Conservation (phyloP, 1,140 invertebrate genomes). For the Brachionus manjavacas region DNA sequence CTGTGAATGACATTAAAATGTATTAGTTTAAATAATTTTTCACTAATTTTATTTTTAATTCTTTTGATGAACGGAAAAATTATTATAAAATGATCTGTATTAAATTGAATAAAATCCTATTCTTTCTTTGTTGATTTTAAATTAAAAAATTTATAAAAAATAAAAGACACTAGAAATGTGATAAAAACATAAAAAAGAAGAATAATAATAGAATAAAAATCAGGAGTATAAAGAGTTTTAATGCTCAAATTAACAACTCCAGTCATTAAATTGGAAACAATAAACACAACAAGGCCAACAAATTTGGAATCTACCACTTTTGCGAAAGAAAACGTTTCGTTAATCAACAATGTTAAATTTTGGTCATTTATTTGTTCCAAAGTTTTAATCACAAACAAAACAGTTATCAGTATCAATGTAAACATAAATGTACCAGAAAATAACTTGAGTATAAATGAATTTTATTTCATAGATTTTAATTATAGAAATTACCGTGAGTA, state of each 20-base stretch:
- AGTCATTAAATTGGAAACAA: constrained; percentile 72
- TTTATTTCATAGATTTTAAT: background rate
- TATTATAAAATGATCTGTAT: background rate
- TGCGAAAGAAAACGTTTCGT: background rate
- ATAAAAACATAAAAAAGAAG: background rate
- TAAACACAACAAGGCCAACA: constrained; percentile 72
- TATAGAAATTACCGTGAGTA: background rate
- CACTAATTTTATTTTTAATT: too few relatives aligned
- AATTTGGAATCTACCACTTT: constrained; percentile 23
- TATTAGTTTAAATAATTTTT: too few relatives aligned
- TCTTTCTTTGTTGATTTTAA: background rate
- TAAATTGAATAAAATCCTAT: background rate
- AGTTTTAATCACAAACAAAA: constrained; percentile 1
- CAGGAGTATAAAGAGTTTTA: constrained; percentile 1
- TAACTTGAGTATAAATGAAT: background rate
- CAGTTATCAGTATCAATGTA: background rate
- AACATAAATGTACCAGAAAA: background rate
- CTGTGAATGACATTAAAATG: too few relatives aligned
- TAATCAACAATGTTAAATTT: background rate
- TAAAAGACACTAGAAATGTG: background rate
- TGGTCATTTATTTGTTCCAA: background rate
- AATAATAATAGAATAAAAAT: background rate
- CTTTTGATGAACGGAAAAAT: too few relatives aligned
- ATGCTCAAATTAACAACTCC: constrained; percentile 69
- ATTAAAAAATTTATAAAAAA: background rate